Evolutionary conservation across 2,113 vertebrate genomes (phyloP), one percentile per base, ranked within the genome.

Genomic region (Platichthys flesus): DNA sequence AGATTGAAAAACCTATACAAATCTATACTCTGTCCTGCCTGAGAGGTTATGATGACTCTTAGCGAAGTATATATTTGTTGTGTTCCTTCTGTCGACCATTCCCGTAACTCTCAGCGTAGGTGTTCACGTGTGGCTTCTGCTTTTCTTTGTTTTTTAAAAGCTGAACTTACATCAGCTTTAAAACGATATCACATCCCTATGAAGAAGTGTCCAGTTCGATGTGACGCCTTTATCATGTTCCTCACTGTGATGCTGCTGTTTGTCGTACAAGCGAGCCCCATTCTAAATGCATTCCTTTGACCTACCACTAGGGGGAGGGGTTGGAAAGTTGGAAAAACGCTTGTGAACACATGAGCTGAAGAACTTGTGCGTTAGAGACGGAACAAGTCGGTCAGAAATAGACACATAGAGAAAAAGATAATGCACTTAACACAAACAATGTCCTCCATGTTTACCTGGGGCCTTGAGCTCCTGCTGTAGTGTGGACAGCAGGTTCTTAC

Each of bases 381-480:
- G 40, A 10, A 10, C 40, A 13, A 42, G 40, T 42, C 40, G 9
- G 16, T 2, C 15, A 40, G 2, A 71, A 12, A 64, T 13, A 20
- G 4, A 24, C 3, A 40, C 6, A 49, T 0, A 14, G 20, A 49
- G 16, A 60, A 20, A 16, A 1, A 18, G 12, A 56, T 5, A 8
- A 51, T 2, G 24, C n/a, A 12, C 9, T 42, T 9, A 24, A 57
- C 26, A 10, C 31, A 9, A 24, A 57, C 26, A 10, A 12, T 4
- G 4, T 13, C 26, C 26, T 54, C 3, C 8, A 16, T 49, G 54
- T 47, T 76, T 87, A 99, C 98, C 98, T 31, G 98, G 98, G 1
- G 96, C 96, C 84, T 93, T 97, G 70, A 96, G 93, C 84, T 99
- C 98, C 14, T 96, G 93, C 5, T 95, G 93, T 8, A 99, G 95